phyloP scores from a whole-genome alignment of 2,797 vertebrate species.

The Chelon labrosus region DNA sequence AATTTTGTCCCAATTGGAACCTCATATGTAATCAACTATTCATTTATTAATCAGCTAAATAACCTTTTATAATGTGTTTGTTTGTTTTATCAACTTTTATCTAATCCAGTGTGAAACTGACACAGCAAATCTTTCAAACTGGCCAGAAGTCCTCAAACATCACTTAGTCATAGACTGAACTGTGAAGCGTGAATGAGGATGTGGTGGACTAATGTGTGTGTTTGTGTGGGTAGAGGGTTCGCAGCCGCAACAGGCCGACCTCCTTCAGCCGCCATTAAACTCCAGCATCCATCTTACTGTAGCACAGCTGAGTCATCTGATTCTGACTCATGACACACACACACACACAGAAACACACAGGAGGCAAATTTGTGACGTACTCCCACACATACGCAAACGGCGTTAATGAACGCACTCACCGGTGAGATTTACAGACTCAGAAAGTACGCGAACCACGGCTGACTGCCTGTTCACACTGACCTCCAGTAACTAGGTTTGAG shows the following conservation, averaged over 20 bases:
- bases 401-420: slow-evolving; percentile 6
- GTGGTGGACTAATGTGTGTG: not conserved
- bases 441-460: not conserved
- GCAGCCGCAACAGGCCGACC: slow-evolving; percentile 23
- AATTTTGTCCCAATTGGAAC: too few relatives aligned
- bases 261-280: slow-evolving; percentile 21
- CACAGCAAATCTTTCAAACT: too few relatives aligned
- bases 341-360: slow-evolving; percentile 4
- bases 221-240: not conserved
- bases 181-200: not conserved
- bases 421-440: slow-evolving; percentile 1
- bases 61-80: too few relatives aligned
- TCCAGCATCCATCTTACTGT: slow-evolving; percentile 31
- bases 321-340: slow-evolving; percentile 23
- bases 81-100: too few relatives aligned
- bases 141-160: too few relatives aligned
- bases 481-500: slow-evolving; percentile 2
- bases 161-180: too few relatives aligned
- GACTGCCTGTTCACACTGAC: slow-evolving; percentile 8
- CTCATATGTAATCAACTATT: too few relatives aligned
- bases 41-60: too few relatives aligned
- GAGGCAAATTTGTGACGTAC: not conserved
- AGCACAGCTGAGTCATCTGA: slow-evolving; percentile 31
- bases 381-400: not conserved
- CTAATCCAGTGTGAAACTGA: too few relatives aligned